phyloP scores from a whole-genome alignment of 2,888 invertebrate species.

The Chrysodeixis includens region DNA sequence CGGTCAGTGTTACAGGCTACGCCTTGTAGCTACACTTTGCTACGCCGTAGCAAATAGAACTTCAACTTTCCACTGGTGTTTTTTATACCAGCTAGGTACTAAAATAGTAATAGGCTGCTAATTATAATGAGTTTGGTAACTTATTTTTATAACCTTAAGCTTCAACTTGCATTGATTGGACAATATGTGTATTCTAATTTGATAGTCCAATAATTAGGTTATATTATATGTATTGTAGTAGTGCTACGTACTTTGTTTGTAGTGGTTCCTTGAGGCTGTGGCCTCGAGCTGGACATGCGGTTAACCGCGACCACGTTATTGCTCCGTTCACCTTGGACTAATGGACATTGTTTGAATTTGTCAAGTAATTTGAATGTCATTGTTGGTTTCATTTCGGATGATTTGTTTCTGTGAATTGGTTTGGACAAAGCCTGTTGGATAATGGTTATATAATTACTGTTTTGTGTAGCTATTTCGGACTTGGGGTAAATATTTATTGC shows the following conservation, averaged over 20 bases:
- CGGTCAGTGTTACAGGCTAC: neutral
- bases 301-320: slow-evolving; percentile 12
- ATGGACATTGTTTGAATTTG: neutral
- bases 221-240: neutral
- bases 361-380: neutral
- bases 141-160: too few species aligned
- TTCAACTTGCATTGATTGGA: too few species aligned
- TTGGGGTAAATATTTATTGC: too few species aligned
- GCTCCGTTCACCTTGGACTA: slow-evolving; percentile 1
- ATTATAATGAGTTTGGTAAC: too few species aligned
- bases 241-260: neutral
- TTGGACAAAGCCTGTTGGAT: neutral
- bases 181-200: too few species aligned
- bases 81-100: too few species aligned
- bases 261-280: slow-evolving; percentile 3
- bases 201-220: neutral
- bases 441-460: too few species aligned
- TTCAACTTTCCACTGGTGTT: too few species aligned
- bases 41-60: slow-evolving; percentile 6
- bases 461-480: too few species aligned
- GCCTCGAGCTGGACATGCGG: slow-evolving; percentile 8
- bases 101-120: too few species aligned
- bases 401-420: neutral
- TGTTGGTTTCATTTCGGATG: neutral
- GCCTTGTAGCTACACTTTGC: neutral